These are phyloP conservation scores for Hippocampus zosterae DNA, from an alignment of 2,113 vertebrate genomes.

Conservation along the genomic window DNA sequence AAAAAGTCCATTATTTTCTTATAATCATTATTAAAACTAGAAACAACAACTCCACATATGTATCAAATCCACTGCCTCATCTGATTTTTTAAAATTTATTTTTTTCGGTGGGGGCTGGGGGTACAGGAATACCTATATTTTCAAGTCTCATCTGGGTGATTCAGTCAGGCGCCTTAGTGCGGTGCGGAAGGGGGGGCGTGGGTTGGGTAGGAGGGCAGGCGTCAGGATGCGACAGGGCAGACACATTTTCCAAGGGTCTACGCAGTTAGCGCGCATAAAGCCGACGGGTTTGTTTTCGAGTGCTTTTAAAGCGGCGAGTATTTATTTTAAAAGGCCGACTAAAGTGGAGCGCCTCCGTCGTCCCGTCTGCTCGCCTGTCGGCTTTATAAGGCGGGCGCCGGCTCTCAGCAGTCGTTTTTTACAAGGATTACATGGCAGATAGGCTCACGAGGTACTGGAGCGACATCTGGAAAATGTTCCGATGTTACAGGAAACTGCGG, in stretches of 20 bases:
- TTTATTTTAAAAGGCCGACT: conserved; percentile 40
- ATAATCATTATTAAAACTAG: too few species aligned
- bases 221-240: too few species aligned
- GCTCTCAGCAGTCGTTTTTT: conserved; percentile 35
- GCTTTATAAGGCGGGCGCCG: conserved; percentile 2
- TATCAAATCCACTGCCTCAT: too few species aligned
- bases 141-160: conserved; percentile 49
- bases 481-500: conserved; percentile 35
- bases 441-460: conserved; percentile 4
- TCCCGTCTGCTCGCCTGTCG: conserved; percentile 21
- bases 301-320: conserved; percentile 31
- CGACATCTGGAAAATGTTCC: conserved; percentile 47
- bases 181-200: neutral
- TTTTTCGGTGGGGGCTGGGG: too few species aligned
- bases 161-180: conserved; percentile 35
- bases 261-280: conserved; percentile 18
- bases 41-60: too few species aligned
- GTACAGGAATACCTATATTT: neutral
- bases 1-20: too few species aligned
- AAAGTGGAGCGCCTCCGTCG: conserved; percentile 31
- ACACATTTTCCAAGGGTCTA: too few species aligned
- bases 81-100: too few species aligned
- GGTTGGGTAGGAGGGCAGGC: neutral
- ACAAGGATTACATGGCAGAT: conserved; percentile 50
- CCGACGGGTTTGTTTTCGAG: conserved; percentile 30